Evolutionary conservation across 2,113 vertebrate species (phyloP).

Genomic region (Excalfactoria chinensis): DNA sequence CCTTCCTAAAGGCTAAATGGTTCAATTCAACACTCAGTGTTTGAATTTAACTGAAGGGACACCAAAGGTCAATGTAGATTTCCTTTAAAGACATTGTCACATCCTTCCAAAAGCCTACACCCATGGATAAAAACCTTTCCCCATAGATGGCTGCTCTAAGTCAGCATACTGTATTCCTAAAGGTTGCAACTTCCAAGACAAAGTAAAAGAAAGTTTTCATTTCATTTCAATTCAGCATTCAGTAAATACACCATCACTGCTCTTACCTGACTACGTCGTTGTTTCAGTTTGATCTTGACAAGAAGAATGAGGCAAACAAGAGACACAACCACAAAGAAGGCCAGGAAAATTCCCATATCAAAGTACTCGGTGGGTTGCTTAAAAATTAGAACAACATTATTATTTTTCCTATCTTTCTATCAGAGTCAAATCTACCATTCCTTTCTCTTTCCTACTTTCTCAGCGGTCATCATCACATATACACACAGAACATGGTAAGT

Average conservation of each 20-base stretch:
- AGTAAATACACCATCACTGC: background rate
- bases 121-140: background rate
- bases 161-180: background rate
- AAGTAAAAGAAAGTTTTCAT: background rate
- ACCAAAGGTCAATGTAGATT: background rate
- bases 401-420: background rate
- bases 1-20: background rate
- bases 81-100: background rate
- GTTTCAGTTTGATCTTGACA: conserved; percentile 98
- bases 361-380: conserved; percentile 98
- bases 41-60: background rate
- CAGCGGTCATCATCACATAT: background rate
- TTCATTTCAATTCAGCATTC: background rate
- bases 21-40: background rate
- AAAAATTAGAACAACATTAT: conserved; percentile 35
- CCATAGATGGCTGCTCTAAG: background rate
- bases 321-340: conserved; percentile 97
- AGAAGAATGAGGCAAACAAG: conserved; percentile 97
- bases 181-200: background rate
- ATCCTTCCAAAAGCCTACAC: background rate
- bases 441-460: background rate
- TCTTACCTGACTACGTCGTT: conserved; percentile 94
- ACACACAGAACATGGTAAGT: background rate
- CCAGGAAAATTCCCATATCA: conserved; percentile 99
- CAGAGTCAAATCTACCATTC: background rate